Evolutionary conservation across 2,888 invertebrate genomes (phyloP).

Genomic region (Phyllotreta striolata): DNA sequence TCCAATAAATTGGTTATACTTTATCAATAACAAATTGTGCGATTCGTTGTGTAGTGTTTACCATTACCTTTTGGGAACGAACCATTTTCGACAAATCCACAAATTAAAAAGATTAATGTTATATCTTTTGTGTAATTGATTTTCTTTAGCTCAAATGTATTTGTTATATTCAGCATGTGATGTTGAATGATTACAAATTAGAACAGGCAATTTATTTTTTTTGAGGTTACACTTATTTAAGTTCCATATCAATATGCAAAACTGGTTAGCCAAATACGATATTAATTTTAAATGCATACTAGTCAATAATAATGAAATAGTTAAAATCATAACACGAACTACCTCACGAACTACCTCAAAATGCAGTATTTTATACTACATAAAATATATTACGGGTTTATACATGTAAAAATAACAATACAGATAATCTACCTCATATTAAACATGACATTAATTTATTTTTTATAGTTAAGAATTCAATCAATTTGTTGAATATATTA

Average conservation of each 20-base stretch:
- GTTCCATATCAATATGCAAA: constrained; percentile 19
- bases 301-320: constrained; percentile 52
- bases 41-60: no score
- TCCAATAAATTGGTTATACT: no score
- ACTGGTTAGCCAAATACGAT: constrained; percentile 52
- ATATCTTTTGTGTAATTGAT: constrained; percentile 12
- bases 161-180: constrained; percentile 18
- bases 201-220: constrained; percentile 11
- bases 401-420: constrained; percentile 34
- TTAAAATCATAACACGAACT: constrained; percentile 26
- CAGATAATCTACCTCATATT: constrained; percentile 52
- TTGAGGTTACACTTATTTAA: constrained; percentile 19
- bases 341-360: constrained; percentile 25
- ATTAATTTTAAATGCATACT: constrained; percentile 53
- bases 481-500: constrained; percentile 40
- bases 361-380: constrained; percentile 33
- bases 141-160: constrained; percentile 21
- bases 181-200: constrained; percentile 20
- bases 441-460: constrained; percentile 49
- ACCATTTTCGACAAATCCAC: no score
- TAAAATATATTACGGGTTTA: constrained; percentile 28
- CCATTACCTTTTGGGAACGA: no score
- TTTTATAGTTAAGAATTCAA: constrained; percentile 42
- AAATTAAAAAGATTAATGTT: no score
- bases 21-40: no score